Percentiles rank a stretch among this genome's conserved stretches.
These are phyloP conservation scores for Charanyca ferruginea DNA, from an alignment of 2,888 invertebrate genomes.

Conservation along the genomic window DNA sequence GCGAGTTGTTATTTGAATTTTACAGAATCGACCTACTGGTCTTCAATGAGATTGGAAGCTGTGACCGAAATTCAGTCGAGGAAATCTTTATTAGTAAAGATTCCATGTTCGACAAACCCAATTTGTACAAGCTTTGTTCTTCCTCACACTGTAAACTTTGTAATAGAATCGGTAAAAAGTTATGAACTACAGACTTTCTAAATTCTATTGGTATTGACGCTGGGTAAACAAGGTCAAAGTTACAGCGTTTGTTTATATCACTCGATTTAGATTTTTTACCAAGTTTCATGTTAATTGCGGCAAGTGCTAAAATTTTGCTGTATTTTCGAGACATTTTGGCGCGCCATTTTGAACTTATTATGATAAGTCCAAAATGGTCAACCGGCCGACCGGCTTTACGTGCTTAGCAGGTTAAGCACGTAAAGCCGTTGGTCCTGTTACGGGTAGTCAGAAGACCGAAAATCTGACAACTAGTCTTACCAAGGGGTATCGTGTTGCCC, in stretches of 20 bases:
- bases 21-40: no score
- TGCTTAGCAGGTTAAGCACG: no score
- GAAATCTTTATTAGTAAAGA: neutral
- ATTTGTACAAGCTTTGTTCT: conserved; percentile 10
- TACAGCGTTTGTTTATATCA: conserved; percentile 21
- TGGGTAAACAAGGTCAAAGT: conserved; percentile 12
- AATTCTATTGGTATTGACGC: neutral
- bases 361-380: no score
- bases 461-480: no score
- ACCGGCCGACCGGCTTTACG: no score
- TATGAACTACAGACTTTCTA: neutral
- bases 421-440: no score
- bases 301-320: neutral
- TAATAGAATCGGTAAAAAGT: conserved; percentile 1
- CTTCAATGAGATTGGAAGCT: no score
- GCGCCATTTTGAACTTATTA: neutral
- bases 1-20: no score
- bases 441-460: no score
- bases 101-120: neutral
- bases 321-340: neutral
- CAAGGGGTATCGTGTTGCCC: no score
- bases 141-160: neutral
- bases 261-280: neutral
- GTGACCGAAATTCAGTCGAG: no score
- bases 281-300: conserved; percentile 13